Evolutionary conservation across 2,888 invertebrate genomes (phyloP).

Genomic region (Barypeithes pellucidus): DNA sequence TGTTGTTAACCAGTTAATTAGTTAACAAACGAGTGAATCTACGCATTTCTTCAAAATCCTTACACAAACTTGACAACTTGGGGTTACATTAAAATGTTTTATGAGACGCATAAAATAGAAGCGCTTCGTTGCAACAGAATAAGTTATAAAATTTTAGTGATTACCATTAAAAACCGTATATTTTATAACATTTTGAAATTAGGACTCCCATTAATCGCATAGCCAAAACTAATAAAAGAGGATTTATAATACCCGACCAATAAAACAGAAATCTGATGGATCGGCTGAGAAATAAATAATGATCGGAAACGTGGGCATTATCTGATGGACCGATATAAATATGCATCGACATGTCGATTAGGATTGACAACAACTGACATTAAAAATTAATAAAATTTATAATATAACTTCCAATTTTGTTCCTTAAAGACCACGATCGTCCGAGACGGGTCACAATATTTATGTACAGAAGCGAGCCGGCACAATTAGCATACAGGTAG

Average conservation of each 20-base stretch:
- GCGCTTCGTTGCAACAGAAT: not conserved
- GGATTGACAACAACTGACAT: not conserved
- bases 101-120: slow-evolving; percentile 12
- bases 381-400: no score
- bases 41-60: not conserved
- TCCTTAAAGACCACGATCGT: no score
- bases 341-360: not conserved
- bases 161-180: slow-evolving; percentile 16
- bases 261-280: slow-evolving; percentile 16
- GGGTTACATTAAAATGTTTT: slow-evolving; percentile 13
- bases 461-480: no score
- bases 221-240: slow-evolving; percentile 19
- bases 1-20: not conserved
- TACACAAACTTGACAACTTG: not conserved
- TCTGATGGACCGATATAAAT: not conserved
- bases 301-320: not conserved
- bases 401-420: no score
- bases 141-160: slow-evolving; percentile 22
- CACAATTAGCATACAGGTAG: no score
- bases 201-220: slow-evolving; percentile 10
- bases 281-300: not conserved
- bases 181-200: slow-evolving; percentile 24
- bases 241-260: slow-evolving; percentile 5
- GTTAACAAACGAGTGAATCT: not conserved
- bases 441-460: no score